Evolutionary conservation across 2,113 vertebrate genomes (phyloP).

Genomic region (Cervus canadensis): DNA sequence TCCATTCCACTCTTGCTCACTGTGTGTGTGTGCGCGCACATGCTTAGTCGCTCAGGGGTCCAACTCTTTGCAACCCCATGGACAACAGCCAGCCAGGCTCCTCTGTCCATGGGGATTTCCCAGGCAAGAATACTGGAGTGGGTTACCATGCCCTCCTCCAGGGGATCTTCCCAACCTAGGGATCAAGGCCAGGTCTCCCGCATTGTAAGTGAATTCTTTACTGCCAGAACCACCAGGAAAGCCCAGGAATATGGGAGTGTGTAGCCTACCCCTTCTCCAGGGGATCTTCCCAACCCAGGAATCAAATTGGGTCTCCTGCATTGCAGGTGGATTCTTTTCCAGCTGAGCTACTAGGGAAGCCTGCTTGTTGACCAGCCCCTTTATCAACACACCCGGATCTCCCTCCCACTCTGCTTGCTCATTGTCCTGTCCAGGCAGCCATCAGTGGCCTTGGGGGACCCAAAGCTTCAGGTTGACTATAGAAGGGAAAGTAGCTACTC

Average conservation of each 20-base stretch:
- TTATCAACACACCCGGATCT: background rate
- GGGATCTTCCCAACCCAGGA: too few species aligned
- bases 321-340: background rate
- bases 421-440: background rate
- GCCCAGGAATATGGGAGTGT: background rate
- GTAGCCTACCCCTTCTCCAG: background rate
- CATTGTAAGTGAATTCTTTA: background rate
- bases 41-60: background rate
- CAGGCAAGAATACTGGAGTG: background rate
- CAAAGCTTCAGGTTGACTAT: background rate
- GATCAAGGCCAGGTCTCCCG: background rate
- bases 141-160: background rate
- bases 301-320: background rate
- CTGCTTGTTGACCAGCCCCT: background rate
- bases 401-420: fast-evolving
- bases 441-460: background rate
- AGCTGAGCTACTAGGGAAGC: background rate
- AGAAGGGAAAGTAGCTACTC: background rate
- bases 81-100: background rate
- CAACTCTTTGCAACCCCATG: background rate
- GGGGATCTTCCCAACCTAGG: background rate
- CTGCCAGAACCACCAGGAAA: background rate
- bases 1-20: background rate
- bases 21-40: background rate
- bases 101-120: background rate